Conservation (phyloP, 2,797 vertebrate genomes). For the Pantherophis alleghaniensis region DNA sequence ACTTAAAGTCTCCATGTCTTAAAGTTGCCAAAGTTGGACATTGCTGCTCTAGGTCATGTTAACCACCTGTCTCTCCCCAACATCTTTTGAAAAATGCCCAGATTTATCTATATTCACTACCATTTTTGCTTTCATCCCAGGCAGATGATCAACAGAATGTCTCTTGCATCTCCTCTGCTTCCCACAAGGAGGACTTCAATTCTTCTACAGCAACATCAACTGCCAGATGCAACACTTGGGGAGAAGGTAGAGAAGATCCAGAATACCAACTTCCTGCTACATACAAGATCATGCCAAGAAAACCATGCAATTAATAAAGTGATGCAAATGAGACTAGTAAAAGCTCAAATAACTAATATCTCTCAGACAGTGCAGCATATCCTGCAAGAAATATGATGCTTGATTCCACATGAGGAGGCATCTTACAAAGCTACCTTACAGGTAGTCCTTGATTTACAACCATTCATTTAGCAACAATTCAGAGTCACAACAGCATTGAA, state of each 20-base stretch:
- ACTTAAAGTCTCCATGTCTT: no score
- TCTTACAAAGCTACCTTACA: background rate
- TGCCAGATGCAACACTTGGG: background rate
- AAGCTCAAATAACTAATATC: background rate
- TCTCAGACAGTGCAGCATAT: background rate
- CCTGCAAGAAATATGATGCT: background rate
- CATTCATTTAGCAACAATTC: background rate
- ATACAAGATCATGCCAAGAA: background rate
- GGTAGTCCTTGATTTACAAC: background rate
- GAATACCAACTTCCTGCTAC: background rate
- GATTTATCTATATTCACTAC: background rate
- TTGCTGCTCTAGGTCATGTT: background rate
- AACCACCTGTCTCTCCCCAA: background rate
- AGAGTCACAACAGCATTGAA: background rate
- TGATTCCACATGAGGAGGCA: background rate
- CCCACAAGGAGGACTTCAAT: background rate
- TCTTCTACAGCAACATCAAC: background rate
- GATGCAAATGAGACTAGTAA: background rate
- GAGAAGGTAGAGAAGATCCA: background rate
- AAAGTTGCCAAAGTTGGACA: no score
- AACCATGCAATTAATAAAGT: background rate
- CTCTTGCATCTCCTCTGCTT: background rate
- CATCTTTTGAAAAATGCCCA: background rate
- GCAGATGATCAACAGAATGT: background rate
- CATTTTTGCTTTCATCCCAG: background rate